These are phyloP conservation scores for Diplolepis rosae DNA, from an alignment of 2,888 invertebrate species.

Conservation along the genomic window DNA sequence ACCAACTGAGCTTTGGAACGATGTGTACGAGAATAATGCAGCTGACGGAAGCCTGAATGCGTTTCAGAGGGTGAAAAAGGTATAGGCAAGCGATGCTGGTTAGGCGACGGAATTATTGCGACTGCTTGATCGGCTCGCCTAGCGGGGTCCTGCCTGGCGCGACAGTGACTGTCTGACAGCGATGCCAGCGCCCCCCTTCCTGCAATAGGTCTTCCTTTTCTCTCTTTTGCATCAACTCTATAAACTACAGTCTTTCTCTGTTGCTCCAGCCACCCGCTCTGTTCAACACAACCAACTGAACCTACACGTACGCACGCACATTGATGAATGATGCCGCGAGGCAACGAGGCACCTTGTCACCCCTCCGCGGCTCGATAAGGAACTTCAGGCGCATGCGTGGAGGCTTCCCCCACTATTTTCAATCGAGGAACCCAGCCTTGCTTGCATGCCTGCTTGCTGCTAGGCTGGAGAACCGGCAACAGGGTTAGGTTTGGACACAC, in stretches of 20 bases:
- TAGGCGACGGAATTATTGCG: constrained; percentile 70
- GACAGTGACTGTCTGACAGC: constrained; percentile 74
- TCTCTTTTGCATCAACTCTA: neutral
- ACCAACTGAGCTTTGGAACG: neutral
- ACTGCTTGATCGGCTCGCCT: constrained; percentile 68
- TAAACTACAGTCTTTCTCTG: neutral
- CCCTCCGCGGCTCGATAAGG: constrained; percentile 36
- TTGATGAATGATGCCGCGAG: constrained; percentile 35
- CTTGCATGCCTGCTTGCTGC: constrained; percentile 41
- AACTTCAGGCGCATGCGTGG: constrained; percentile 42
- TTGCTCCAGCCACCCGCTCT: constrained; percentile 26
- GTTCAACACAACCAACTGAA: neutral
- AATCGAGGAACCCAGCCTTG: constrained; percentile 45
- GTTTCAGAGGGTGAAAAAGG: constrained; percentile 75
- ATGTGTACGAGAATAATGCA: constrained; percentile 47
- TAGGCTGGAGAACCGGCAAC: constrained; percentile 66
- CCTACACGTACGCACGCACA: constrained; percentile 21
- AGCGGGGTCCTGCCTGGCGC: constrained; percentile 78
- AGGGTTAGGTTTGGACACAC: constrained; percentile 65
- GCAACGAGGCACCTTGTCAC: constrained; percentile 40
- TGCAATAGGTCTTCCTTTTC: constrained; percentile 7
- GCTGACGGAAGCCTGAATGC: constrained; percentile 66
- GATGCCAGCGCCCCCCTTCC: constrained; percentile 21
- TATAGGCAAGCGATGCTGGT: constrained; percentile 71
- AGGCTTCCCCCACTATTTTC: constrained; percentile 28